These are phyloP conservation scores for Columba janthina DNA, from an alignment of 2,113 vertebrate species.

Conservation along the genomic window DNA sequence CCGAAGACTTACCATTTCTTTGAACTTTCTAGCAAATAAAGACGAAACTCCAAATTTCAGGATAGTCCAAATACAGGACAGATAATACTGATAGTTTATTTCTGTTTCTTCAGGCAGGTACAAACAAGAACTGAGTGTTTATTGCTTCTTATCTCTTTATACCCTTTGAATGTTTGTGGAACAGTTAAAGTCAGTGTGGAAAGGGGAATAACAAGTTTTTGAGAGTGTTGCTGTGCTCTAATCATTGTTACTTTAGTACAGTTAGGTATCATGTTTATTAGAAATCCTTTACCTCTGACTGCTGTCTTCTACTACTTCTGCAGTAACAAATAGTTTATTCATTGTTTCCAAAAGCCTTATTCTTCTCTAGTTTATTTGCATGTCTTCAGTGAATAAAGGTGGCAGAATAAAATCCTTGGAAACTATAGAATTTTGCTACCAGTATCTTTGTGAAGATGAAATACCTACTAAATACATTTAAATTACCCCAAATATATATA, in stretches of 20 bases:
- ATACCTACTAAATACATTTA: not conserved
- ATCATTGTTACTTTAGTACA: not conserved
- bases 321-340: not conserved
- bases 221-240: not conserved
- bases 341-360: not conserved
- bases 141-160: not conserved
- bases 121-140: not conserved
- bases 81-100: not conserved
- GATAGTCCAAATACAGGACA: not conserved
- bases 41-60: not conserved
- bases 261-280: not conserved
- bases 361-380: not conserved
- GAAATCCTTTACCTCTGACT: not conserved
- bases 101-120: not conserved
- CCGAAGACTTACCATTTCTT: not conserved
- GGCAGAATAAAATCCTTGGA: not conserved
- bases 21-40: not conserved
- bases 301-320: not conserved
- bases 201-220: not conserved
- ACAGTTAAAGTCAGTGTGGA: not conserved
- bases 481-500: not conserved
- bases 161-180: not conserved
- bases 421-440: not conserved
- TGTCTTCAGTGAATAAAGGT: not conserved
- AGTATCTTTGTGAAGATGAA: not conserved